These are phyloP conservation scores for Phengaris arion DNA, from an alignment of 2,888 invertebrate genomes.

Conservation along the genomic window DNA sequence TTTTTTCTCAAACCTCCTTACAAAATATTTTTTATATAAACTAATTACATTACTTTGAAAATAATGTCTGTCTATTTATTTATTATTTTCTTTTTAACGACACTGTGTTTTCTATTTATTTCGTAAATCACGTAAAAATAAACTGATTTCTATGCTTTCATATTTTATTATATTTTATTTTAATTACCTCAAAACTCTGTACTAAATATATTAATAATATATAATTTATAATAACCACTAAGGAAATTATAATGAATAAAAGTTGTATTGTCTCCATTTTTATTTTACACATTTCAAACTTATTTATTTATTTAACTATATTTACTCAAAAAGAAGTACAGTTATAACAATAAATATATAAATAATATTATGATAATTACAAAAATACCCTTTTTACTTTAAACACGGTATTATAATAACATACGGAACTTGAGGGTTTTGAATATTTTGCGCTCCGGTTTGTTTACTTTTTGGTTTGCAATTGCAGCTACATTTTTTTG, in stretches of 20 bases:
- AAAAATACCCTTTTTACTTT: not conserved
- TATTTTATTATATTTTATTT: not conserved
- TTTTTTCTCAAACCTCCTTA: not conserved
- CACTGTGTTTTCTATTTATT: not conserved
- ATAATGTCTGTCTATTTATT: not conserved
- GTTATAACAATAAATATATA: slow-evolving; percentile 36
- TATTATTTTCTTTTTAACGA: not conserved
- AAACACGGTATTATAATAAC: slow-evolving; percentile 19
- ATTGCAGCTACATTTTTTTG: not conserved
- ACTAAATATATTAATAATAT: no score
- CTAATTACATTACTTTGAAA: not conserved
- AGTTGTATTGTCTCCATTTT: no score
- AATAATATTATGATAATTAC: slow-evolving; percentile 33
- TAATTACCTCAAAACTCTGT: not conserved
- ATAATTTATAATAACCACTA: no score
- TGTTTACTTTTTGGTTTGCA: not conserved
- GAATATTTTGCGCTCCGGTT: not conserved
- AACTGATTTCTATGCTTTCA: not conserved
- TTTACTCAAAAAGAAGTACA: not conserved
- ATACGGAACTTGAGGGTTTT: slow-evolving; percentile 10
- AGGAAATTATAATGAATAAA: no score
- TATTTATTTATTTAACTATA: no score
- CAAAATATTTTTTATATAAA: not conserved
- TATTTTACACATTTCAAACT: no score
- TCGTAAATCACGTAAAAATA: slow-evolving; percentile 11